A percentile compares a stretch with the other conserved stretches of the same genome.
Conservation (phyloP, 2,797 vertebrate species). For the Xyrichtys novacula region DNA sequence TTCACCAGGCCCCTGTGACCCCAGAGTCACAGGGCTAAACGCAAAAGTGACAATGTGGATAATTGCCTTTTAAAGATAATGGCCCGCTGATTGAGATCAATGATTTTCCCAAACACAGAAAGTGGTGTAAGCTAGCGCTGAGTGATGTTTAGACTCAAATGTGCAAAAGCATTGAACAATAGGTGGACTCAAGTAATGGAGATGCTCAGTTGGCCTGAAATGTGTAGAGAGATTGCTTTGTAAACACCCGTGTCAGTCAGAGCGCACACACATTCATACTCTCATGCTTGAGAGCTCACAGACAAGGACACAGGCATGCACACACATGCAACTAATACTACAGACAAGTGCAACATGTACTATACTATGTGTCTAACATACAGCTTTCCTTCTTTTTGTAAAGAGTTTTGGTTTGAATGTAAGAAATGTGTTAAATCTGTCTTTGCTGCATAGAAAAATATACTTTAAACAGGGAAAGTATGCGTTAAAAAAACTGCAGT, state of each 20-base stretch:
- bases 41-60: slow-evolving; percentile 98
- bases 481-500: no score
- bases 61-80: slow-evolving; percentile 96
- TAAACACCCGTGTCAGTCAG: slow-evolving; percentile 73
- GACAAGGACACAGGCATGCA: slow-evolving; percentile 38
- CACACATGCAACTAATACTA: slow-evolving; percentile 21
- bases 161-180: slow-evolving; percentile 52
- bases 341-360: slow-evolving; percentile 1
- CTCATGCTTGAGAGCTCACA: slow-evolving; percentile 38
- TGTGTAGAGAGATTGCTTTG: slow-evolving; percentile 59
- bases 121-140: slow-evolving; percentile 59
- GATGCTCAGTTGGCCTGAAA: slow-evolving; percentile 48
- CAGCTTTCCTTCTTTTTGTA: no score
- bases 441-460: no score
- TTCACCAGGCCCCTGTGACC: slow-evolving; percentile 91
- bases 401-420: neutral
- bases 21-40: slow-evolving; percentile 90
- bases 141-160: slow-evolving; percentile 52
- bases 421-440: no score
- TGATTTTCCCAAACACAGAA: slow-evolving; percentile 85
- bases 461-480: no score
- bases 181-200: slow-evolving; percentile 36
- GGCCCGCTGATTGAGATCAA: slow-evolving; percentile 94
- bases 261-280: slow-evolving; percentile 39
- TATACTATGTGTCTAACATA: no score